These are phyloP conservation scores for Macquaria ambigua DNA, from an alignment of 2,113 vertebrate genomes.

Conservation along the genomic window DNA sequence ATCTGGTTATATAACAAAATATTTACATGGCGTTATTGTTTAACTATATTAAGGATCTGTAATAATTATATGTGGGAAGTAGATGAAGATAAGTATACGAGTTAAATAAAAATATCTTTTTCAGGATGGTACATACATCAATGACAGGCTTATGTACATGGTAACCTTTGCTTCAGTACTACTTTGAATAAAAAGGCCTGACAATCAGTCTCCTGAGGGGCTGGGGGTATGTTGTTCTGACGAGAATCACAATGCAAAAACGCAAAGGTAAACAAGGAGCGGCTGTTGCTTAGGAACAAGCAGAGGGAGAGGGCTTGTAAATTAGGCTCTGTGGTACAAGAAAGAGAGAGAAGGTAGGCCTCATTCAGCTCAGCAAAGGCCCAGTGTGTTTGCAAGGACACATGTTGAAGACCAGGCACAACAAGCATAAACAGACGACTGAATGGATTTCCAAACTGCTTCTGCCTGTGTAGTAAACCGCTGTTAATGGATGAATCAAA, in stretches of 20 bases:
- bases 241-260: slow-evolving; percentile 81
- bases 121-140: not conserved
- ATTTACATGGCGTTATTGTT: slow-evolving; percentile 43
- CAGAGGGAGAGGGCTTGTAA: slow-evolving; percentile 66
- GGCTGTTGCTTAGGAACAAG: slow-evolving; percentile 82
- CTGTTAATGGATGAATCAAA: slow-evolving; percentile 18
- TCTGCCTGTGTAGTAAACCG: not conserved
- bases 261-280: slow-evolving; percentile 84
- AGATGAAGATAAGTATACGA: not conserved
- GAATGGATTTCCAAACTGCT: slow-evolving; percentile 13
- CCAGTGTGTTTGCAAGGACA: slow-evolving; percentile 24
- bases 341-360: slow-evolving; percentile 57
- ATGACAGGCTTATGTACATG: not conserved
- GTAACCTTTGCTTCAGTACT: slow-evolving; percentile 27
- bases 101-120: slow-evolving; percentile 4
- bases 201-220: slow-evolving; percentile 58
- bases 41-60: slow-evolving; percentile 29
- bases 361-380: slow-evolving; percentile 41
- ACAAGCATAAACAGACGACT: slow-evolving; percentile 12
- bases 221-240: slow-evolving; percentile 65
- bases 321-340: slow-evolving; percentile 52
- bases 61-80: slow-evolving; percentile 18
- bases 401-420: slow-evolving; percentile 5
- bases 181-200: slow-evolving; percentile 65
- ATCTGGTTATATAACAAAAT: slow-evolving; percentile 36